Evolutionary conservation across 92 coral and sea anemone species (phyloP).

Genomic region (Blastomussa wellsi): DNA sequence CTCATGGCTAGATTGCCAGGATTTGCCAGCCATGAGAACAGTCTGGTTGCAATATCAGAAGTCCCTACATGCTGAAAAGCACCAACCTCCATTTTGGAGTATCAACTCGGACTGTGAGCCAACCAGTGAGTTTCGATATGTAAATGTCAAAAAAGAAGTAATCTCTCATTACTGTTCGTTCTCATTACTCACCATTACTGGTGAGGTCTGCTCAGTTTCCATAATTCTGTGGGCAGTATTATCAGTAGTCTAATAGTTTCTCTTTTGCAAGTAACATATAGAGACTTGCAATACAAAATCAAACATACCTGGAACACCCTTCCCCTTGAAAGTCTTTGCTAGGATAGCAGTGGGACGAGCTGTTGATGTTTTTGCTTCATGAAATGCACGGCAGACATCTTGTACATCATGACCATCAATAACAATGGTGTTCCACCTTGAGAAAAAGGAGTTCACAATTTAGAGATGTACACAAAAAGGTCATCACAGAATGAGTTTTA

Average conservation of each 20-base stretch:
- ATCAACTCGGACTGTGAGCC: too few relatives aligned
- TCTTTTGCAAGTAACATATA: not conserved
- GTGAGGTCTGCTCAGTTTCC: not conserved
- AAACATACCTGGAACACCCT: conserved; percentile 75
- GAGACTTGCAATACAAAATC: not conserved
- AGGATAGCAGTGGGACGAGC: conserved; percentile 86
- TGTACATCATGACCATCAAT: conserved; percentile 94
- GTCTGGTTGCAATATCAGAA: too few relatives aligned
- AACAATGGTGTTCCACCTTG: conserved; percentile 84
- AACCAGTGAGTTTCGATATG: too few relatives aligned
- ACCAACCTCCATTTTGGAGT: too few relatives aligned
- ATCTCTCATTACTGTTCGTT: too few relatives aligned
- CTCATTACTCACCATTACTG: too few relatives aligned
- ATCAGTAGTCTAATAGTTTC: not conserved
- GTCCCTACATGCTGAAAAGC: too few relatives aligned
- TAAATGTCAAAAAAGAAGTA: too few relatives aligned
- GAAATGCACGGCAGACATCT: conserved; percentile 80
- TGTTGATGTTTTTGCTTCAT: conserved; percentile 73
- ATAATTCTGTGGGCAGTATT: not conserved
- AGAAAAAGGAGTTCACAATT: not conserved
- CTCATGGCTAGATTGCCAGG: too few relatives aligned
- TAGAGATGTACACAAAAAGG: not conserved
- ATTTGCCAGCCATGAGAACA: too few relatives aligned
- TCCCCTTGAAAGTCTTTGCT: conserved; percentile 93
- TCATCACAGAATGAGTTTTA: not conserved